Evolutionary conservation across 2,888 invertebrate species (phyloP), one percentile per base, ranked within the genome.

Genomic region (Temnothorax unifasciatus): DNA sequence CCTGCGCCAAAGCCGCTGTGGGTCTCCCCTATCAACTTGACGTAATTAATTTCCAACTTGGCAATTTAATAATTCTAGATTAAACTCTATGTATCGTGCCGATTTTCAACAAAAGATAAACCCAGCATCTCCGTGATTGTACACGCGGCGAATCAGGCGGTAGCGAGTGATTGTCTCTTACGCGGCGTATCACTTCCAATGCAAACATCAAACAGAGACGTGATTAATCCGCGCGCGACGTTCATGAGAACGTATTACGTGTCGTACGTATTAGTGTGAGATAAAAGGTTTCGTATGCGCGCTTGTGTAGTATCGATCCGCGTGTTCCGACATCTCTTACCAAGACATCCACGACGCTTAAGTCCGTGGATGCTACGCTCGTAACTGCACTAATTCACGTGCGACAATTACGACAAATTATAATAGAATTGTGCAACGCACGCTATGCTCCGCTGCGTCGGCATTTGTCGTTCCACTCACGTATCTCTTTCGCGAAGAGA

Each of bases 341-440:
- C 41, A 11, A 25, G 41, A 11, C 25, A 77, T 44, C n/a, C 9
- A 15, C 50, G n/a, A 69, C 21, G 15, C 50, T 69, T 8, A 21
- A 5, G 13, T 34, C 64, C 4, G 69, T 3, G 50, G 41, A 11
- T 34, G 11, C 61, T 5, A 59, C 76, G 47, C 52, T 50, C 50
- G 63, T 47, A 61, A 69, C 29, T 41, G 50, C 59, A n/a, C 47
- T 47, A 68, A 81, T 84, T 81, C 44, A 71, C 71, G 52, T 18
- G 47, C 29, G 61, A 54, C 71, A 64, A 77, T 83, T 77, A 83
- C 68, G 77, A 54, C 77, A 64, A 81, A 81, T 84, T 84, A 71
- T 50, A 64, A 47, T 25, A 25, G 11, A 77, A 83, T 68, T 76
- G 63, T 41, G 47, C 50, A 63, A 50, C 52, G 52, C 50, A 34